Conservation (phyloP, 2,113 vertebrate species). For the Aix galericulata region DNA sequence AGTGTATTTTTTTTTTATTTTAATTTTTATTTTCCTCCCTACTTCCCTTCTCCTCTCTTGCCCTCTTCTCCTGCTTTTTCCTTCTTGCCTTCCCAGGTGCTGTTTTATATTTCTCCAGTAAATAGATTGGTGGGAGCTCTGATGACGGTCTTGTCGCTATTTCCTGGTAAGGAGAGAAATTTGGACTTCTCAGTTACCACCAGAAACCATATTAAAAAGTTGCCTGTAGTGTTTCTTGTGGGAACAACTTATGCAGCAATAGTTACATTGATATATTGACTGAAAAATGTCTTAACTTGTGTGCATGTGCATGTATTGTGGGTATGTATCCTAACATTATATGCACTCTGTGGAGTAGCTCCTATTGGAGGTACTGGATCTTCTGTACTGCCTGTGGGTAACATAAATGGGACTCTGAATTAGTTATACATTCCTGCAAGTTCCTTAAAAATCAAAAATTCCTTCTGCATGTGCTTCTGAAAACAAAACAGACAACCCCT, state of each 20-base stretch:
- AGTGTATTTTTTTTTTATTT: not conserved
- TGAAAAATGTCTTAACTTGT: not conserved
- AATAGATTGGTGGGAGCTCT: constrained; percentile 91
- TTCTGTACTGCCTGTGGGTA: not conserved
- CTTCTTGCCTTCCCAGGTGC: constrained; percentile 67
- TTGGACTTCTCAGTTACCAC: not conserved
- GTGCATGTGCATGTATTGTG: not conserved
- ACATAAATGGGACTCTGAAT: not conserved
- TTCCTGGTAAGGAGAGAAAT: constrained; percentile 86
- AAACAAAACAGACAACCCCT: not conserved
- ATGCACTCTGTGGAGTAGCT: not conserved
- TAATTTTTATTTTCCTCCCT: not conserved
- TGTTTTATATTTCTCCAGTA: constrained; percentile 96
- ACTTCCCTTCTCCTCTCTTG: not conserved
- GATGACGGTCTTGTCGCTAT: constrained; percentile 95
- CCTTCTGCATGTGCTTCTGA: not conserved
- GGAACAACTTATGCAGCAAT: not conserved
- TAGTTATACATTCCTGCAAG: not conserved
- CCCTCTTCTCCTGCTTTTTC: not conserved
- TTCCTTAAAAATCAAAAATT: not conserved
- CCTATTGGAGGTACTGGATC: not conserved
- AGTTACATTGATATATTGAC: not conserved
- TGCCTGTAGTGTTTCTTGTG: not conserved
- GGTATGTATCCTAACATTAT: not conserved
- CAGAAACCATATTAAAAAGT: no score